phyloP scores from a whole-genome alignment of 2,888 invertebrate genomes.

The Blastobasis lacticolella region DNA sequence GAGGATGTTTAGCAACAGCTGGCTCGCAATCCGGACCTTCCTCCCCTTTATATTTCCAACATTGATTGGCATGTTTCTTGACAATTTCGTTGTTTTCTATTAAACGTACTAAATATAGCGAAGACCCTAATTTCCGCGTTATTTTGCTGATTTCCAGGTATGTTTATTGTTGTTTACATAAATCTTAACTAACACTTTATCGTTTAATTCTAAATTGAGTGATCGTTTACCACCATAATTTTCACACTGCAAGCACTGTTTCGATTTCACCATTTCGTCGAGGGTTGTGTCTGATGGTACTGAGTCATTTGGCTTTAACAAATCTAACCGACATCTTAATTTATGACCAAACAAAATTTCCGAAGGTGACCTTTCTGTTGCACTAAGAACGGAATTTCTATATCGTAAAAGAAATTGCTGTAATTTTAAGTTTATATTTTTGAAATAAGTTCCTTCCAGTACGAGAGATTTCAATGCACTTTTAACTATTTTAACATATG shows the following conservation, averaged over 20 bases:
- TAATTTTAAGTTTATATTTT: not conserved
- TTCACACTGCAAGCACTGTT: conserved; percentile 2
- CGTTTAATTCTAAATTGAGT: not conserved
- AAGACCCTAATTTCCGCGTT: too few relatives aligned
- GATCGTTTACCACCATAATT: not conserved
- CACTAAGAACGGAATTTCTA: conserved; percentile 6
- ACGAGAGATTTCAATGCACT: not conserved
- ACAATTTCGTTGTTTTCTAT: too few relatives aligned
- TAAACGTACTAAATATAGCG: too few relatives aligned
- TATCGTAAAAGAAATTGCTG: conserved; percentile 5
- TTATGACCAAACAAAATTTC: conserved; percentile 7
- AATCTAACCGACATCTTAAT: conserved; percentile 6
- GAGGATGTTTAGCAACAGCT: too few relatives aligned
- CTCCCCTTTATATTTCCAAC: too few relatives aligned
- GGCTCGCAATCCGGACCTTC: too few relatives aligned
- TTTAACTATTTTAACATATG: conserved; percentile 1
- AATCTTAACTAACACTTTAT: too few relatives aligned
- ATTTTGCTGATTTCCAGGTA: too few relatives aligned
- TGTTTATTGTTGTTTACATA: too few relatives aligned
- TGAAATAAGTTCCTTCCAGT: not conserved
- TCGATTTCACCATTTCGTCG: not conserved
- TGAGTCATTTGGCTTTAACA: not conserved
- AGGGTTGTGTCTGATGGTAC: not conserved
- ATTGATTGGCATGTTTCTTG: too few relatives aligned
- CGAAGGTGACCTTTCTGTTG: conserved; percentile 4